Evolutionary conservation across 2,113 vertebrate species (phyloP), one percentile per base, ranked within the genome.

Genomic region (Butorides virescens): DNA sequence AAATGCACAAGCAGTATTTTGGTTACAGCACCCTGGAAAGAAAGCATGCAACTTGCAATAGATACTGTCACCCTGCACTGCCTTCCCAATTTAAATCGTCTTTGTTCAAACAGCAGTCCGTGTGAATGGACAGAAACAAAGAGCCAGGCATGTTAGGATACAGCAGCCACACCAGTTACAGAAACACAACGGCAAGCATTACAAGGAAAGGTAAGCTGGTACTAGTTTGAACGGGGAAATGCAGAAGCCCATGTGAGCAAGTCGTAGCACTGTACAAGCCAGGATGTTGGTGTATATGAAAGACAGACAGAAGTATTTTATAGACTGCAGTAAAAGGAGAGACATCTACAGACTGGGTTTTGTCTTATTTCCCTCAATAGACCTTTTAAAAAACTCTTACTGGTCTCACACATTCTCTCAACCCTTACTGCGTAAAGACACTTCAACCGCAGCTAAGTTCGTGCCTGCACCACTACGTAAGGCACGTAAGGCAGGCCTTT

Each of bases 51-150:
- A 77, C 75, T 87, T 75, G 47, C 73, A 94, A 68, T 7, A 91
- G 13, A 25, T 62, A 12, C 15, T 5, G 14, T 63, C 58, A 86
- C 25, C n/a, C 67, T 86, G 25, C 39, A 42, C 39, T 79, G 36
- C 58, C 56, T 93, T 92, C 46, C 70, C 34, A 91, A n/a, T 55
- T 93, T 74, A 83, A 88, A 62, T 83, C 18, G 10, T 52, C 75
- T 88, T 72, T 86, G 58, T 83, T 88, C 59, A 85, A 90, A 66
- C 71, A 88, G 55, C 52, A 79, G 66, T 70, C 42, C 2, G 0
- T 26, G 15, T 56, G 75, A 91, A 77, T 42, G 36, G 39, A 90
- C 27, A 70, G 68, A 61, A 94, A 86, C 58, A 92, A 94, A 86
- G 47, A 44, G 71, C 25, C n/a, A 50, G 32, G 52, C 67, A 74